A percentile compares a stretch with the other conserved stretches of the same genome.
Conservation (phyloP, 2,113 vertebrate species). For the Zosterops hypoxanthus region DNA sequence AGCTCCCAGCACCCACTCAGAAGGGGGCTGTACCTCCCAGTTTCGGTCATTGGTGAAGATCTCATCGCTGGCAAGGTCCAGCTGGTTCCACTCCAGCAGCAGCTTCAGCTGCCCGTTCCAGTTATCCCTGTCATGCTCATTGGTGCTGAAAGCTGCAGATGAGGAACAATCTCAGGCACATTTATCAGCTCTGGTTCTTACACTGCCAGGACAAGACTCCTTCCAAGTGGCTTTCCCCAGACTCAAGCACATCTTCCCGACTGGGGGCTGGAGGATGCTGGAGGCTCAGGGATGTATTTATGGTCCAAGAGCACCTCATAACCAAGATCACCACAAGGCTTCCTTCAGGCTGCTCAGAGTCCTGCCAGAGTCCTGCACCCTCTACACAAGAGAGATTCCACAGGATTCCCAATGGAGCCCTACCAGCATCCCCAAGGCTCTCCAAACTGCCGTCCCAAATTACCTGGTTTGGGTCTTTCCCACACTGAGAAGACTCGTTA, state of each 20-base stretch:
- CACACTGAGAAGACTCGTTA: background rate
- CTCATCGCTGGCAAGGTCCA: constrained; percentile 79
- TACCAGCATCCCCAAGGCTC: background rate
- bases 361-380: background rate
- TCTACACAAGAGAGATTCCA: background rate
- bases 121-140: constrained; percentile 79
- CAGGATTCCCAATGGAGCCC: background rate
- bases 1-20: background rate
- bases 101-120: constrained; percentile 83
- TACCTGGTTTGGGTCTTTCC: background rate
- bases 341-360: background rate
- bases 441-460: background rate
- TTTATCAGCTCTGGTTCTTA: background rate
- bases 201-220: background rate
- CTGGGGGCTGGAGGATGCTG: background rate
- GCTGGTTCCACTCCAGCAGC: constrained; percentile 83
- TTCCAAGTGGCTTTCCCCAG: background rate
- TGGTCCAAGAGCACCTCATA: background rate
- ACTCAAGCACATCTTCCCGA: fast-evolving
- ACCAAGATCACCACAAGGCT: background rate
- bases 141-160: constrained; percentile 79
- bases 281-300: background rate
- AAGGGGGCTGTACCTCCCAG: constrained; percentile 74
- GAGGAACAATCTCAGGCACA: background rate
- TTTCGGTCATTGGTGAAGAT: constrained; percentile 81